A percentile compares a stretch with the other conserved stretches of the same genome.
These are phyloP conservation scores for Macroglossus sobrinus DNA, from an alignment of 2,113 vertebrate genomes.

Conservation along the genomic window DNA sequence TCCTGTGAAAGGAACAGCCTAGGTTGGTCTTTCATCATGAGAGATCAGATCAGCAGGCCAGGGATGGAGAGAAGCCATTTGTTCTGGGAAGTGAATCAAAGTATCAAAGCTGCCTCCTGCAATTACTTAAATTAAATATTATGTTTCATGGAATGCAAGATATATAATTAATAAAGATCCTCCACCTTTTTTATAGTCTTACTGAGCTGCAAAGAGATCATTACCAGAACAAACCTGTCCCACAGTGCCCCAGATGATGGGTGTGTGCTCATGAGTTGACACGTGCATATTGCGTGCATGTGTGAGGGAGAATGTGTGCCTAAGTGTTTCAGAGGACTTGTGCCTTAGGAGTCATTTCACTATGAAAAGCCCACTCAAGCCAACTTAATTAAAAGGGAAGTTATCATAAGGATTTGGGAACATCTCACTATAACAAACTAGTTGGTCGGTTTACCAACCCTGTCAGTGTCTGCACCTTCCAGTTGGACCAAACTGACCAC, in stretches of 20 bases:
- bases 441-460: background rate
- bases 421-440: background rate
- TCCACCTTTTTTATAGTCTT: constrained; percentile 66
- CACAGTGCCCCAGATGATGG: constrained; percentile 37
- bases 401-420: background rate
- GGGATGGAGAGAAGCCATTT: constrained; percentile 54
- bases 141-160: constrained; percentile 78
- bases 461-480: background rate
- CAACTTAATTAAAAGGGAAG: background rate
- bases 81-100: constrained; percentile 72
- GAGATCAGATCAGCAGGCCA: constrained; percentile 64
- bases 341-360: background rate
- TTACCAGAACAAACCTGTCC: constrained; percentile 77
- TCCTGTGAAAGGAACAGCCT: constrained; percentile 36
- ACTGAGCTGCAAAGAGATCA: constrained; percentile 69
- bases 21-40: constrained; percentile 69
- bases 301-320: background rate
- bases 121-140: constrained; percentile 84
- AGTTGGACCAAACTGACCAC: background rate
- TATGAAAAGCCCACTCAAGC: background rate
- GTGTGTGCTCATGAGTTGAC: background rate
- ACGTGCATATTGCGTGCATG: background rate
- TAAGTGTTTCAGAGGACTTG: background rate
- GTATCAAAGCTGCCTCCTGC: constrained; percentile 68
- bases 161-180: constrained; percentile 83